phyloP scores from a whole-genome alignment of 2,888 invertebrate species.

The Ecliptopera silaceata region DNA sequence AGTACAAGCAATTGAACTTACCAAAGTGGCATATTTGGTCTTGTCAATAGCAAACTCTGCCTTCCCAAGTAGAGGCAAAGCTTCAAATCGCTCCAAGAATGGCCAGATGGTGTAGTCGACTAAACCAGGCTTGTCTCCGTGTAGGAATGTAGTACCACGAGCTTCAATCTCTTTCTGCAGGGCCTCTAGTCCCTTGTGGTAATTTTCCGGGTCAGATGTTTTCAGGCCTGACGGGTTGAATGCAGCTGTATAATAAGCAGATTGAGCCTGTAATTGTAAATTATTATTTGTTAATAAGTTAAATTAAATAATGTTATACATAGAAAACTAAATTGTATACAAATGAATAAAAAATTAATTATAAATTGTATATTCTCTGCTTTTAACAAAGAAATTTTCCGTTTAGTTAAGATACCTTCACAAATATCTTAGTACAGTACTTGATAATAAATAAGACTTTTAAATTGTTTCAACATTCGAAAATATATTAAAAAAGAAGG shows the following conservation, averaged over 20 bases:
- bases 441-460: no score
- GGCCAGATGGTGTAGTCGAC: constrained; percentile 94
- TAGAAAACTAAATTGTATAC: no score
- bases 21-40: constrained; percentile 86
- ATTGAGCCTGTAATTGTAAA: constrained; percentile 70
- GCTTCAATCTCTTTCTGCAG: constrained; percentile 86
- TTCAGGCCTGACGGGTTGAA: constrained; percentile 64
- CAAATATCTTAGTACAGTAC: no score
- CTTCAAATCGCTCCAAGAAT: constrained; percentile 87
- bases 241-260: constrained; percentile 80
- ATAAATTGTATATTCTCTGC: no score
- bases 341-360: no score
- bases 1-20: constrained; percentile 58
- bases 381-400: no score
- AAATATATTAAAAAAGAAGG: no score
- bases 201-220: constrained; percentile 72
- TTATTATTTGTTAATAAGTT: no score
- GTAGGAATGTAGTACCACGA: constrained; percentile 86
- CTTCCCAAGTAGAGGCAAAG: constrained; percentile 83
- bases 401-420: no score
- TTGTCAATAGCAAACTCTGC: constrained; percentile 85
- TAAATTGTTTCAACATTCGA: no score
- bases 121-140: constrained; percentile 88
- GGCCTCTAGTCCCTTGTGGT: constrained; percentile 82
- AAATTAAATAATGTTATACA: no score